Evolutionary conservation across 2,888 invertebrate genomes (phyloP).

Genomic region (Sturmia bella): DNA sequence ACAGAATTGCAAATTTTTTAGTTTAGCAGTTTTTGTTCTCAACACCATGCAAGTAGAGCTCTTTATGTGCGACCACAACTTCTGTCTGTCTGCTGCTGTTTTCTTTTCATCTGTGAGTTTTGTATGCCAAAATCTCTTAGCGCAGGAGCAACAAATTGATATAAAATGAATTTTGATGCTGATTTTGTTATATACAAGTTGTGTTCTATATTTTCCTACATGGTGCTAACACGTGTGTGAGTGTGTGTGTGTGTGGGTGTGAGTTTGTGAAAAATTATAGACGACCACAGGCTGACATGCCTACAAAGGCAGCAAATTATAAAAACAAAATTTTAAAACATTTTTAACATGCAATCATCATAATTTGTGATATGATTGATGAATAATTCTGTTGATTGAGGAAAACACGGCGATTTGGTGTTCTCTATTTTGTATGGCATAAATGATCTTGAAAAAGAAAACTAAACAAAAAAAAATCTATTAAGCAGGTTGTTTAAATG

Average conservation of each 20-base stretch:
- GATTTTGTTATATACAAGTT: slow-evolving; percentile 23
- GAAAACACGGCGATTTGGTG: slow-evolving; percentile 25
- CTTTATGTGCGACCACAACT: background rate
- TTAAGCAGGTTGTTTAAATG: slow-evolving; percentile 45
- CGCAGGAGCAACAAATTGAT: slow-evolving; percentile 13
- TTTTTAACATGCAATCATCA: slow-evolving; percentile 33
- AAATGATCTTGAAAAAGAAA: slow-evolving; percentile 21
- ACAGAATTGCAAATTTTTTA: too few relatives aligned
- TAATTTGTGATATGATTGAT: slow-evolving; percentile 61
- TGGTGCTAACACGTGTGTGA: slow-evolving; percentile 37
- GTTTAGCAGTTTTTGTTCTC: too few relatives aligned
- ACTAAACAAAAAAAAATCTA: slow-evolving; percentile 4
- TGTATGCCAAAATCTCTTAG: background rate
- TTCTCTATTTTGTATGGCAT: background rate
- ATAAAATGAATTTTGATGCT: slow-evolving; percentile 26
- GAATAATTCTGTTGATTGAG: slow-evolving; percentile 56
- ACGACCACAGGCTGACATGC: slow-evolving; percentile 49
- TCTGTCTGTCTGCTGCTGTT: background rate
- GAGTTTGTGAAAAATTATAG: slow-evolving; percentile 53
- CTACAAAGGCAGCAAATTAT: slow-evolving; percentile 22
- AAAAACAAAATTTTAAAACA: slow-evolving; percentile 26
- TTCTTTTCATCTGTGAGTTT: background rate
- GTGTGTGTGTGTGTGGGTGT: too few relatives aligned
- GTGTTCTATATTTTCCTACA: slow-evolving; percentile 47
- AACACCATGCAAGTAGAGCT: too few relatives aligned